Evolutionary conservation across 2,888 invertebrate genomes (phyloP), one percentile per base, ranked within the genome.

Genomic region (Stenodera caucasica): DNA sequence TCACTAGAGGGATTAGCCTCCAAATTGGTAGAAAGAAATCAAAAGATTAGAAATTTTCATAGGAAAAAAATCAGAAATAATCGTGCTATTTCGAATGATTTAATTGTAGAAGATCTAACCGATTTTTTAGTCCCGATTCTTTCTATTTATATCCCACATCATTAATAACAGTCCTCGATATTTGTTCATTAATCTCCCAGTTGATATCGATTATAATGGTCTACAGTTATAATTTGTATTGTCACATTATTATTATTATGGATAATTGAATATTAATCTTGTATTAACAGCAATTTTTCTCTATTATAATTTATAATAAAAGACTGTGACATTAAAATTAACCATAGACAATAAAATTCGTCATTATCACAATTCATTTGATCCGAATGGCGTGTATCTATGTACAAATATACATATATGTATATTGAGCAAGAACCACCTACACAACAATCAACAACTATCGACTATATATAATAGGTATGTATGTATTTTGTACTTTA

Each of bases 401-500:
- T n/a, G n/a, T 33, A 33, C 3, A 33, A 2, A 33, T 33, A 33
- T 1, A 5, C 2, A 35, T 15, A 37, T 9, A 15, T 37, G 8
- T 15, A 15, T 21, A 18, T 45, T 45, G 45, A 11, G 45, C 5
- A 18, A 45, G 45, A 21, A 21, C 37, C 45, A 45, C 45, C 45
- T 45, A 45, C 45, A 45, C 21, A 37, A 37, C 15, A 37, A 37
- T 37, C 37, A 37, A 37, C 37, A 45, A 45, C 45, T 18, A n/a
- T n/a, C n/a, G n/a, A n/a, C n/a, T 45, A 21, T 21, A 15, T 15
- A 15, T 15, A 45, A 45, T 45, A 18, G 1, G 21, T 45, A 11
- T 45, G 26, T 26, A 26, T 26, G 26, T 32, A 11, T 32, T 8
- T 56, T 9, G 14, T 15, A 15, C 37, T 60, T 57, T 52, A 60